Evolutionary conservation across 2,888 invertebrate genomes (phyloP).

Genomic region (Ormyrus labotus): DNA sequence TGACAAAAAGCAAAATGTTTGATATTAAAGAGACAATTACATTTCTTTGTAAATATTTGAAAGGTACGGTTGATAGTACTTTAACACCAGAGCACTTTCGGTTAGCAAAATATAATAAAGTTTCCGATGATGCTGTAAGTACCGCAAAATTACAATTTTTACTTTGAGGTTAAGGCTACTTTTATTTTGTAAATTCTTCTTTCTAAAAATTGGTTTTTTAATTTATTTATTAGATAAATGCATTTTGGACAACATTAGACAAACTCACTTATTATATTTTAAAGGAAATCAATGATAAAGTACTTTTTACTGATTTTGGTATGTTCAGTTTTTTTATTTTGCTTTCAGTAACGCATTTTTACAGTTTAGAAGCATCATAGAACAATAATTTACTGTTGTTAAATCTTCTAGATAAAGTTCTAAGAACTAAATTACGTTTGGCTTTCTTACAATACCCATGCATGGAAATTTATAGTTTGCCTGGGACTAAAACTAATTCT

Average conservation of each 20-base stretch:
- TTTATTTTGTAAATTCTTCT: slow-evolving; percentile 2
- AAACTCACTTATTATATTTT: slow-evolving; percentile 49
- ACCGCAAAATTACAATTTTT: not conserved
- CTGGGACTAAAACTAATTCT: slow-evolving; percentile 57
- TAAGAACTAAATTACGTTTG: slow-evolving; percentile 69
- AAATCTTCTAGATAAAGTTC: slow-evolving; percentile 61
- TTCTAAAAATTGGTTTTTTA: not conserved
- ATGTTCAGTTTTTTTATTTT: slow-evolving; percentile 34
- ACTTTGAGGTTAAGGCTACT: slow-evolving; percentile 46
- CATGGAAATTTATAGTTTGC: slow-evolving; percentile 71
- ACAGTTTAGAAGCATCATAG: not conserved
- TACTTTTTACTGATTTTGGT: slow-evolving; percentile 52
- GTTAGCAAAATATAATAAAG: slow-evolving; percentile 70
- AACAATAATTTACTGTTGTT: slow-evolving; percentile 9
- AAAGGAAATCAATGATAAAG: slow-evolving; percentile 45
- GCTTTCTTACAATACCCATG: slow-evolving; percentile 69
- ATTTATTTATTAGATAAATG: slow-evolving; percentile 46
- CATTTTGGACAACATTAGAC: slow-evolving; percentile 57
- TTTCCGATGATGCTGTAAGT: slow-evolving; percentile 69
- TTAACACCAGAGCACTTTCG: slow-evolving; percentile 73
- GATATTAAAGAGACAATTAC: slow-evolving; percentile 71
- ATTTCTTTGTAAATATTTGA: slow-evolving; percentile 72
- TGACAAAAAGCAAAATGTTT: slow-evolving; percentile 59
- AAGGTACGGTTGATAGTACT: slow-evolving; percentile 63
- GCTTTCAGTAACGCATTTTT: not conserved